Evolutionary conservation across 2,888 invertebrate genomes (phyloP).

Genomic region (Vannuccia rotundouncinata): DNA sequence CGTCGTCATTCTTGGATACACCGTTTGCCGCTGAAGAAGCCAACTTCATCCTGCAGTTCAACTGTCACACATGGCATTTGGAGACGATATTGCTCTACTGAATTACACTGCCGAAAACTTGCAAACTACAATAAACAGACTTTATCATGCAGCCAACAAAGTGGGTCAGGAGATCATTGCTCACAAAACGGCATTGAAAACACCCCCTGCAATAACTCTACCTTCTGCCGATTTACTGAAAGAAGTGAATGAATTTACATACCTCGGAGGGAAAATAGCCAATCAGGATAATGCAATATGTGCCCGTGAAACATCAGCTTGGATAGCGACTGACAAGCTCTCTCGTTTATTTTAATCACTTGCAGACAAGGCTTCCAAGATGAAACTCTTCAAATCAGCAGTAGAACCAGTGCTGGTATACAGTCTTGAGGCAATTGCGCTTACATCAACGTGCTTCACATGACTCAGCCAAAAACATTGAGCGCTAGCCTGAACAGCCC

Average conservation of each 20-base stretch:
- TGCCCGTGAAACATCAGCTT: background rate
- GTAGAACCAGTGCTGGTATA: background rate
- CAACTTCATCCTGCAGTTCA: background rate
- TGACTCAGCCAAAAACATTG: background rate
- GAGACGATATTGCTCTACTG: background rate
- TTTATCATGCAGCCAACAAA: background rate
- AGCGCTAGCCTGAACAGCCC: background rate
- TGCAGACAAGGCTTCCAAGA: background rate
- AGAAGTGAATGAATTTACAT: background rate
- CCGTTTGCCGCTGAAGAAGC: background rate
- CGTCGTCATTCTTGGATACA: constrained; percentile 13
- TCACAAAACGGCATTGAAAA: background rate
- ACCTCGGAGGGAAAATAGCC: background rate
- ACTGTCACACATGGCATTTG: background rate
- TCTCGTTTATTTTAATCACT: background rate
- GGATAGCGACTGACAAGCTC: background rate
- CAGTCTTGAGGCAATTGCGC: background rate
- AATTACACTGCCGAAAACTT: background rate
- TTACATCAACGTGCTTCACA: background rate
- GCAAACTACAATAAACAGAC: background rate
- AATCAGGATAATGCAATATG: background rate
- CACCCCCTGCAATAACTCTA: background rate
- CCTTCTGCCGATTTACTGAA: background rate
- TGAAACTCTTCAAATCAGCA: background rate
- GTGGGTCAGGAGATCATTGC: background rate